Evolutionary conservation across 1,140 invertebrate genomes (phyloP).

Genomic region (Nymphalis io): DNA sequence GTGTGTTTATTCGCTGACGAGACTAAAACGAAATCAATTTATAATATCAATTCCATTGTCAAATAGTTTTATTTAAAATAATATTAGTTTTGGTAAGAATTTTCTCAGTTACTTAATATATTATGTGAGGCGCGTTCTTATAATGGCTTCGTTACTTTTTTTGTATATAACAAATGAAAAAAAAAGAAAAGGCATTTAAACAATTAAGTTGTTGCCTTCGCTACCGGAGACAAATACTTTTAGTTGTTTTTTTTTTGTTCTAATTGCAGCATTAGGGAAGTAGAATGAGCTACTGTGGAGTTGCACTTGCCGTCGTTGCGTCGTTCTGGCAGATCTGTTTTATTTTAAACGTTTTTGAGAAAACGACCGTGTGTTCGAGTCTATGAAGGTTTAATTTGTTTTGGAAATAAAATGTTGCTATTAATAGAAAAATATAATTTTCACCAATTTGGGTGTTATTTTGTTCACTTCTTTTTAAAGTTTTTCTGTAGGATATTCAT

Average conservation of each 20-base stretch:
- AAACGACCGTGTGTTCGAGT: slow-evolving; percentile 50
- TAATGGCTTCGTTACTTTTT: neutral
- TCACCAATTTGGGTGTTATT: too few species aligned
- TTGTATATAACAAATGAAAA: neutral
- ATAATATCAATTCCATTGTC: neutral
- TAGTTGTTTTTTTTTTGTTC: slow-evolving; percentile 60
- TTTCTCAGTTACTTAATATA: too few species aligned
- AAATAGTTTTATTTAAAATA: neutral
- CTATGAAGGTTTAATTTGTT: slow-evolving; percentile 46
- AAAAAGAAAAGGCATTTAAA: slow-evolving; percentile 5
- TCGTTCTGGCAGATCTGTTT: slow-evolving; percentile 57
- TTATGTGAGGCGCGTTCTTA: too few species aligned
- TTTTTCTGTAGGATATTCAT: too few species aligned
- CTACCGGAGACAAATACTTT: slow-evolving; percentile 65
- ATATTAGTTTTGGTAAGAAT: too few species aligned
- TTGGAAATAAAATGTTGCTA: slow-evolving; percentile 27
- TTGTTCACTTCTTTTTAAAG: too few species aligned
- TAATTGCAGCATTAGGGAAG: slow-evolving; percentile 69
- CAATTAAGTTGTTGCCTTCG: slow-evolving; percentile 20
- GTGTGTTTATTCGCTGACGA: slow-evolving; percentile 48
- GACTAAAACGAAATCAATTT: slow-evolving; percentile 12
- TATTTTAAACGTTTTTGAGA: slow-evolving; percentile 59
- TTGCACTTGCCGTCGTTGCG: slow-evolving; percentile 28
- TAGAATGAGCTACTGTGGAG: slow-evolving; percentile 64
- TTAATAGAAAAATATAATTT: neutral